Evolutionary conservation across 2,888 invertebrate species (phyloP).

Genomic region (Molanna angustata): DNA sequence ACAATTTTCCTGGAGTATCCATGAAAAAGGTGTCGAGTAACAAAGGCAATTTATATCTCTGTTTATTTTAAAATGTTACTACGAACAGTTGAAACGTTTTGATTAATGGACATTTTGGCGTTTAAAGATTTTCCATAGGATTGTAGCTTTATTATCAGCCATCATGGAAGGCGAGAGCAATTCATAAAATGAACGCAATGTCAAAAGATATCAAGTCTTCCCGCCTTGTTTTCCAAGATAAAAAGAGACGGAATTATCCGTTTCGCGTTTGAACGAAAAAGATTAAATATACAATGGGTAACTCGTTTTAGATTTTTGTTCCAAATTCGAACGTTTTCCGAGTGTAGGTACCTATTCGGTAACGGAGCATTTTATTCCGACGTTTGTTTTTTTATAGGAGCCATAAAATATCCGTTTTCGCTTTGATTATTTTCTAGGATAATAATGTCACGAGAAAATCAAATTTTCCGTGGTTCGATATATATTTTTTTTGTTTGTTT

Average conservation of each 20-base stretch:
- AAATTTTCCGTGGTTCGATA: too few relatives aligned
- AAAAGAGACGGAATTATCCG: neutral
- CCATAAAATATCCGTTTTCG: conserved; percentile 17
- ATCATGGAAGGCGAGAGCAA: conserved; percentile 54
- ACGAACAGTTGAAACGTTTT: too few relatives aligned
- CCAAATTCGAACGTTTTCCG: conserved; percentile 44
- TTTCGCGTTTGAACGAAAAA: too few relatives aligned
- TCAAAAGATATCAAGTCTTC: conserved; percentile 40
- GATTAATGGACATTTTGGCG: too few relatives aligned
- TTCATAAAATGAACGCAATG: conserved; percentile 42
- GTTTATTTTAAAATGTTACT: too few relatives aligned
- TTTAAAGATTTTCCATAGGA: too few relatives aligned
- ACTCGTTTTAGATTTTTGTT: too few relatives aligned
- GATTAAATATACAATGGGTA: too few relatives aligned
- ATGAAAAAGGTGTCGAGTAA: too few relatives aligned
- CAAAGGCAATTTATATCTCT: too few relatives aligned
- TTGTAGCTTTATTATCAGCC: conserved; percentile 52
- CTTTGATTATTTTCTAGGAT: conserved; percentile 8
- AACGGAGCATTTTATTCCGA: conserved; percentile 23
- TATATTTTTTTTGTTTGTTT: too few relatives aligned
- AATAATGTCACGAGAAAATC: neutral
- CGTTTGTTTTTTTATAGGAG: conserved; percentile 27
- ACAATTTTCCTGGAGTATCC: too few relatives aligned
- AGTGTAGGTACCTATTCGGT: conserved; percentile 41
- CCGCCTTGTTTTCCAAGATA: conserved; percentile 1